Base-by-base conservation (phyloP, 2,888 invertebrate genomes). In the Drosophila cognata region DNA sequence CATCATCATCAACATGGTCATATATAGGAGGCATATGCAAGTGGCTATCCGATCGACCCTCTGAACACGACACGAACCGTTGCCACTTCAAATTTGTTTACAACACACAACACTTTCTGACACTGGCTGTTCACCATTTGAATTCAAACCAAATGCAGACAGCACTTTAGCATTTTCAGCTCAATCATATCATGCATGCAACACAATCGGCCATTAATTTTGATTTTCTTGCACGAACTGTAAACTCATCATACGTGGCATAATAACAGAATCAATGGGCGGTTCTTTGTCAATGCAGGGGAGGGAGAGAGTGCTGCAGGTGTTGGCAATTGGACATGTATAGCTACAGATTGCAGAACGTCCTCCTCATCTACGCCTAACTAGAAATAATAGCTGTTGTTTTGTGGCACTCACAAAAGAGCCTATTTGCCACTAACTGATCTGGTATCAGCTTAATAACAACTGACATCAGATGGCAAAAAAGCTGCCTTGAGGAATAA, bases 31-130 rank as follows among this genome's bases (percentile, higher is more conserved):
- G 72, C 58, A 58, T 46, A 43, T 69, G 69, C 74, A 74, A 74
- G 73, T 74, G 73, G 73, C 62, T 33, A 60, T 61, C 28, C 36
- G 29, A 59, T 16, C 35, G 7, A 25, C 38, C 56, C 28, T 56
- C 35, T 18, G 55, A 51, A 28, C 50, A 65, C 43, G 31, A 69
- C 50, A 65, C 43, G 31, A 69, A 71, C 71, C 81, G 81, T 60
- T 82, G 76, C 73, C 83, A 83, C 87, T 87, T 87, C 69, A 77
- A 78, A 84, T 83, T 83, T 83, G 88, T 83, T 87, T 83, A 83
- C 83, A 84, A 74, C 84, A 86, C 83, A 70, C 53, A 53, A 75
- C 67, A 70, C 70, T 73, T 77, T 76, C 82, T 35, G 35, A 25
- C 82, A 75, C 82, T 57, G 81, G 71, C 71, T 68, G 77, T 55